phyloP scores from a whole-genome alignment of 2,113 vertebrate genomes.

The Oryzias curvinotus region DNA sequence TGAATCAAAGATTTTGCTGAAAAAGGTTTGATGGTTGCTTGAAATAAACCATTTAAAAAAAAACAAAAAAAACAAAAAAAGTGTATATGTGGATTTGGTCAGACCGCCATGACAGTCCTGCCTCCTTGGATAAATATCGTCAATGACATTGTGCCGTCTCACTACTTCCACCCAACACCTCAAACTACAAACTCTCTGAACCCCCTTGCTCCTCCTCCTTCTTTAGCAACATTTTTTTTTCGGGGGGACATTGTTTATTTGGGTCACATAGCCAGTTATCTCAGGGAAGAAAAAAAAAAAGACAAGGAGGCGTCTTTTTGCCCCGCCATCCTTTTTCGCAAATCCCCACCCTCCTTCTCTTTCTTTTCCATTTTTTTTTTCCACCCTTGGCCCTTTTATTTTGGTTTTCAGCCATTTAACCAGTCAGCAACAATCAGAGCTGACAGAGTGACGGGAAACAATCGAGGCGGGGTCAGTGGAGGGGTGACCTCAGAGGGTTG shows the following conservation, averaged over 20 bases:
- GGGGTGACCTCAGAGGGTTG: conserved; percentile 69
- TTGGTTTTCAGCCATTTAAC: conserved; percentile 80
- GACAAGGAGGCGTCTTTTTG: conserved; percentile 46
- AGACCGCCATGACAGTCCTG: neutral
- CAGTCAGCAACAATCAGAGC: conserved; percentile 79
- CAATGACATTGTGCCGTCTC: conserved; percentile 52
- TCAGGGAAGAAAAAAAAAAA: conserved; percentile 54
- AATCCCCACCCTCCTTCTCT: conserved; percentile 57
- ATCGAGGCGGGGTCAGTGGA: conserved; percentile 73
- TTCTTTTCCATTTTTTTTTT: conserved; percentile 60
- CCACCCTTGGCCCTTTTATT: conserved; percentile 54
- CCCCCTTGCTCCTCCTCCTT: conserved; percentile 19
- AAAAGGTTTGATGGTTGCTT: too few relatives aligned
- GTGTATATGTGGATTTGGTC: too few relatives aligned
- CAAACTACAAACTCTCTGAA: conserved; percentile 39
- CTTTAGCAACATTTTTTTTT: conserved; percentile 49
- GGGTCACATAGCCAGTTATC: conserved; percentile 81
- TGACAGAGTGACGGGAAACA: conserved; percentile 82
- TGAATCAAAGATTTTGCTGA: too few relatives aligned
- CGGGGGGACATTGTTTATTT: conserved; percentile 74
- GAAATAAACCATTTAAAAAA: too few relatives aligned
- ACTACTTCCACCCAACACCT: conserved; percentile 21
- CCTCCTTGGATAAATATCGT: neutral
- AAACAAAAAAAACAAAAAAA: too few relatives aligned
- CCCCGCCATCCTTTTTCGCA: conserved; percentile 39